Conservation (phyloP, 2,888 invertebrate genomes). For the Gastrophysa polygoni region DNA sequence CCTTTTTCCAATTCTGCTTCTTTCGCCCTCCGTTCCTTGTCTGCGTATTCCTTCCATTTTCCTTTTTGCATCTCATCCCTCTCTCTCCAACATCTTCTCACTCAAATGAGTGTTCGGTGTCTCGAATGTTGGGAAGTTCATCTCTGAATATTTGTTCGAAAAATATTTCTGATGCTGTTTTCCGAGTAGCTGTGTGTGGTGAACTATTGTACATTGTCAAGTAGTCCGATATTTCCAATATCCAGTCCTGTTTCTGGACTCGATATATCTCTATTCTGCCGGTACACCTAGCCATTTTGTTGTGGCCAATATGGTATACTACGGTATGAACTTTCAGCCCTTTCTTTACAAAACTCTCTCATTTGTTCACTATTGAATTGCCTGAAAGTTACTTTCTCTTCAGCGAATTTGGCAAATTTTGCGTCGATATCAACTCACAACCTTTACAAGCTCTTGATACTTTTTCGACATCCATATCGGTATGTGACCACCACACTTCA, state of each 20-base stretch:
- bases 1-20: not conserved
- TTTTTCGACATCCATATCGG: slow-evolving; percentile 38
- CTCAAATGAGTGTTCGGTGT: not conserved
- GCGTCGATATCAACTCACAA: slow-evolving; percentile 30
- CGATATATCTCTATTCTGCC: slow-evolving; percentile 41
- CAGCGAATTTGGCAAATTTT: slow-evolving; percentile 28
- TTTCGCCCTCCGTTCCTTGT: not conserved
- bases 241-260: not conserved
- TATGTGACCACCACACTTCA: slow-evolving; percentile 50
- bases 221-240: slow-evolving; percentile 16
- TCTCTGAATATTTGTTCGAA: no score
- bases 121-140: not conserved
- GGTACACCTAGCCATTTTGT: slow-evolving; percentile 34
- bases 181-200: slow-evolving; percentile 8
- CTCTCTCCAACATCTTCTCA: not conserved
- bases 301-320: slow-evolving; percentile 28
- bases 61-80: not conserved
- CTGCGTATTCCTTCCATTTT: no score
- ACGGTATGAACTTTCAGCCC: slow-evolving; percentile 25
- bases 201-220: slow-evolving; percentile 26
- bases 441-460: slow-evolving; percentile 30
- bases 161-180: no score
- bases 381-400: slow-evolving; percentile 33
- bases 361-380: slow-evolving; percentile 34
- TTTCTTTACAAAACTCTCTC: slow-evolving; percentile 31